phyloP scores from a whole-genome alignment of 2,888 invertebrate species.

The Steinernema scapterisci region DNA sequence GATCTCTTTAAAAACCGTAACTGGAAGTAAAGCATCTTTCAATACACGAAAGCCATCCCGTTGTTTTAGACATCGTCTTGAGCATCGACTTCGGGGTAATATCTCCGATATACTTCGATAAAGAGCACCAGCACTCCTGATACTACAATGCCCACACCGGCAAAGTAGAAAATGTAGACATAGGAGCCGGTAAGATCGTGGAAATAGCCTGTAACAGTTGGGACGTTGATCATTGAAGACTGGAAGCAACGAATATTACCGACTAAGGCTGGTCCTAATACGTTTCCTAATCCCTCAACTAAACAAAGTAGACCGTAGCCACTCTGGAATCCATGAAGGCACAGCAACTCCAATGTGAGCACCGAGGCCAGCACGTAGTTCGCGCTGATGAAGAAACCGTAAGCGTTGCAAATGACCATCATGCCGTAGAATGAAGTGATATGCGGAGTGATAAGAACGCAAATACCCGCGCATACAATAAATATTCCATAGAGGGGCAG shows the following conservation, averaged over 20 bases:
- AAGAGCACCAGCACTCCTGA: constrained; percentile 39
- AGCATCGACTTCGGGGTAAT: not conserved
- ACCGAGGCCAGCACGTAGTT: constrained; percentile 49
- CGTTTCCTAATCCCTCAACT: constrained; percentile 86
- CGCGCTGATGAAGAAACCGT: constrained; percentile 44
- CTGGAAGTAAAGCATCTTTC: not conserved
- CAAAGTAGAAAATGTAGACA: constrained; percentile 39
- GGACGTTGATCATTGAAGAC: constrained; percentile 4
- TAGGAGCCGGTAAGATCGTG: constrained; percentile 47
- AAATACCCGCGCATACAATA: constrained; percentile 71
- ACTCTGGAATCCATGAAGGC: constrained; percentile 86
- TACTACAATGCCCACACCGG: constrained; percentile 39
- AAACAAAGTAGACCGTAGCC: constrained; percentile 86
- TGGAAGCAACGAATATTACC: constrained; percentile 71
- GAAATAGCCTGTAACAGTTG: constrained; percentile 42
- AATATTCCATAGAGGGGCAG: constrained; percentile 78
- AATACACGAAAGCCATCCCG: not conserved
- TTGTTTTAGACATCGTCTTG: not conserved
- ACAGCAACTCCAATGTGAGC: constrained; percentile 85
- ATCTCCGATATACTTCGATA: constrained; percentile 24
- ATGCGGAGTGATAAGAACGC: constrained; percentile 64
- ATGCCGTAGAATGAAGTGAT: constrained; percentile 49
- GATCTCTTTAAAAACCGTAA: constrained; percentile 1
- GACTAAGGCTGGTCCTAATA: constrained; percentile 86
- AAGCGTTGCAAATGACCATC: constrained; percentile 34